Base-by-base conservation (phyloP, 2,113 vertebrate genomes). In the Epinephelus cyanopodus region DNA sequence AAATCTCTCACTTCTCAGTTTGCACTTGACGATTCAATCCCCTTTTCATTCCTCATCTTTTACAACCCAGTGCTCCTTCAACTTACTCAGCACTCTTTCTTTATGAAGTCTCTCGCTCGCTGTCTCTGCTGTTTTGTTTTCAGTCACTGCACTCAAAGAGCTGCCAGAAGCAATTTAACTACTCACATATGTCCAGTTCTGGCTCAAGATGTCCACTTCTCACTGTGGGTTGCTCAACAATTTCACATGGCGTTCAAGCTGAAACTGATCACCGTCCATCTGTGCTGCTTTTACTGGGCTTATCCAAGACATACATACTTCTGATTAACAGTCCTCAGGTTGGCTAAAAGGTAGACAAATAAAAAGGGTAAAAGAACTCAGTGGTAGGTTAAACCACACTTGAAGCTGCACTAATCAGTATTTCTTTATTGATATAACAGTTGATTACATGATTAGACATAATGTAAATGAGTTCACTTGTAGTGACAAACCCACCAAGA, bases 161-260 rank as follows among this genome's bases (percentile, higher is more conserved):
- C 82, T 87, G 79, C 86, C 89, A 85, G 60, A 85, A 83, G 61
- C 79, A 72, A 83, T 82, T 85, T 79, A 91, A 87, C 66, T 57
- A 75, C 78, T 89, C 78, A 33, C 85, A 86, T 29, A 57, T 89
- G 85, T 84, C 71, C 64, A 45, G 58, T 7, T 6, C 83, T 79
- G 80, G 80, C 87, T 89, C 58, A 21, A 72, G 37, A 79, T 63
- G 71, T 79, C 80, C 84, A 79, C 63, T 66, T 75, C 82, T 81
- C 58, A 56, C 64, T 84, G 82, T 21, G 73, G 50, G 52, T 78
- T 78, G 71, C 81, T 53, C 42, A 80, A 87, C 72, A 18, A 3
- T 68, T 83, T 72, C 65, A 50, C 65, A 76, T 61, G 61, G 76
- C 62, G 7, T 75, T 74, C 70, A 69, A 29, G 69, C 69, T 29